A percentile compares a stretch with the other conserved stretches of the same genome.
phyloP scores from a whole-genome alignment of 1,140 invertebrate genomes.

The Spodoptera frugiperda region DNA sequence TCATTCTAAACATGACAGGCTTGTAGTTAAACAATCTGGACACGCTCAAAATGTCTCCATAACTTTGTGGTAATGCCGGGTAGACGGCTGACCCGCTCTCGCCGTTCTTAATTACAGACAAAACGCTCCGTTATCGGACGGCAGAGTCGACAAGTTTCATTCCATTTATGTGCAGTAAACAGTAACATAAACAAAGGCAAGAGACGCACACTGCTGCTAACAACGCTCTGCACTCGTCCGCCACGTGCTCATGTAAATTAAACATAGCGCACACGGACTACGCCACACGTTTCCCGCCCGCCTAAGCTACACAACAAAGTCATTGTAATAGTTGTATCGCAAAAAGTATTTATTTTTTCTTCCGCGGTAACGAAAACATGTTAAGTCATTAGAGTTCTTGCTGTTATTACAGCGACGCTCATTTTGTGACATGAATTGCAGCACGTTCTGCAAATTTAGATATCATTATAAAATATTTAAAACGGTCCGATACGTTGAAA shows the following conservation, averaged over 20 bases:
- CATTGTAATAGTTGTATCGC: slow-evolving; percentile 20
- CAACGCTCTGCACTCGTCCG: slow-evolving; percentile 60
- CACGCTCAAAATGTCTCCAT: slow-evolving; percentile 70
- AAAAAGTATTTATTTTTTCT: background rate
- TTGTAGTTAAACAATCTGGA: slow-evolving; percentile 65
- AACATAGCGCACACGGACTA: slow-evolving; percentile 21
- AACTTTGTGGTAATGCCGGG: slow-evolving; percentile 67
- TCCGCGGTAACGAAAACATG: slow-evolving; percentile 20
- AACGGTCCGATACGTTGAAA: slow-evolving; percentile 54
- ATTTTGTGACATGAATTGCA: slow-evolving; percentile 50
- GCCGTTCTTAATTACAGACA: slow-evolving; percentile 80
- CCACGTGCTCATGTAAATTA: slow-evolving; percentile 40
- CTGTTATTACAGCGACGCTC: slow-evolving; percentile 45
- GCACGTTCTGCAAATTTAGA: slow-evolving; percentile 51
- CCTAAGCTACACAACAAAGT: slow-evolving; percentile 41
- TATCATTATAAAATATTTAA: slow-evolving; percentile 53
- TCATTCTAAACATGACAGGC: slow-evolving; percentile 63
- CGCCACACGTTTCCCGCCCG: slow-evolving; percentile 51
- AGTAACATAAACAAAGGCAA: slow-evolving; percentile 75
- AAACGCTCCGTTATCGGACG: slow-evolving; percentile 78
- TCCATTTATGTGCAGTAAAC: slow-evolving; percentile 74
- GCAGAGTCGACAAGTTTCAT: slow-evolving; percentile 70
- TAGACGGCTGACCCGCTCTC: slow-evolving; percentile 68
- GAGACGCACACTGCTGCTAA: slow-evolving; percentile 55
- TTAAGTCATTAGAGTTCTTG: slow-evolving; percentile 50